Percentiles rank a stretch among this genome's conserved stretches.
Conservation (phyloP, 2,888 invertebrate species). For the Calameuta pallipes region DNA sequence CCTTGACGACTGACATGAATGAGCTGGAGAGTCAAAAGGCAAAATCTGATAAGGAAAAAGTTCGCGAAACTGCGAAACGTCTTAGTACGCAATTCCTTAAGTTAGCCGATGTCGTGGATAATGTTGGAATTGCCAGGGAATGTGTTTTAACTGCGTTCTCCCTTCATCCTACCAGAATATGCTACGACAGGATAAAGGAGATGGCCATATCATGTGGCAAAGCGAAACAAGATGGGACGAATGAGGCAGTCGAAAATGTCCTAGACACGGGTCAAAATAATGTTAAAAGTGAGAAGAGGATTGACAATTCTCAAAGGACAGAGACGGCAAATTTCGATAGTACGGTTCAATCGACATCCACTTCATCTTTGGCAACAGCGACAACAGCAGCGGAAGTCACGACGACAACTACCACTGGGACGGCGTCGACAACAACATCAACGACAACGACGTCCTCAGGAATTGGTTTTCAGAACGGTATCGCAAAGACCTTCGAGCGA, state of each 20-base stretch:
- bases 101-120: slow-evolving; percentile 72
- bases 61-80: slow-evolving; percentile 71
- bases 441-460: slow-evolving; percentile 23
- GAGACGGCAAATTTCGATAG: background rate
- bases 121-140: slow-evolving; percentile 75
- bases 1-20: slow-evolving; percentile 81
- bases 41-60: slow-evolving; percentile 68
- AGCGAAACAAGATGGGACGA: slow-evolving; percentile 61
- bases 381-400: slow-evolving; percentile 16
- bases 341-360: background rate
- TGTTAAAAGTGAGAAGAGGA: slow-evolving; percentile 13
- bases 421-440: slow-evolving; percentile 17
- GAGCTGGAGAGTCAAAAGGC: slow-evolving; percentile 76
- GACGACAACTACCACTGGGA: slow-evolving; percentile 26
- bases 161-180: slow-evolving; percentile 74
- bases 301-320: slow-evolving; percentile 10
- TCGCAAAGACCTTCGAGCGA: slow-evolving; percentile 44
- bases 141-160: slow-evolving; percentile 82
- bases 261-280: slow-evolving; percentile 21
- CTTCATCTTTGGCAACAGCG: slow-evolving; percentile 21
- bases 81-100: slow-evolving; percentile 72
- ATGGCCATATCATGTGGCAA: slow-evolving; percentile 69
- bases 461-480: slow-evolving; percentile 38
- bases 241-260: slow-evolving; percentile 23
- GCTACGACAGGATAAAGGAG: slow-evolving; percentile 71